Base-by-base conservation (phyloP, 2,888 invertebrate species). In the Drosophila imparisetae region DNA sequence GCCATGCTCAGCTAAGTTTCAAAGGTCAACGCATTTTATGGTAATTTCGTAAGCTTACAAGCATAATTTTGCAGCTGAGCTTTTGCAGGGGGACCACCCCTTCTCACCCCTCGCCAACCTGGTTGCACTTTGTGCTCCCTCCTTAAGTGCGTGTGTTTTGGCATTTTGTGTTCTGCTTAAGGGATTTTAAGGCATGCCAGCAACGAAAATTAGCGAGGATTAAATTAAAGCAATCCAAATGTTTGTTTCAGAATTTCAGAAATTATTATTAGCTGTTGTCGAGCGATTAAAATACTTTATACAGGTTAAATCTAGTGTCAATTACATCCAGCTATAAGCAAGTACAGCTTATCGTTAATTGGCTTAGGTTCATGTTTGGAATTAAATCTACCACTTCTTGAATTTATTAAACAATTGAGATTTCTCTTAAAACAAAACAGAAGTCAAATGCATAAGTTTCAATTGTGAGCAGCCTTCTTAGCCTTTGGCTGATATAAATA, bases 21-120 rank as follows among this genome's bases (percentile, higher is more conserved):
- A 81, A 81, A 81, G 81, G 81, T 81, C 81, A 81, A 81, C 81
- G 78, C 73, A 81, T 81, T 81, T 81, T 67, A 81, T 81, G 81
- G 81, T 81, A 78, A 81, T 81, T 81, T 81, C 66, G 29, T 64
- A 72, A 81, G 81, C 81, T 81, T 81, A 81, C 81, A 78, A 75
- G 78, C 81, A 81, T 81, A 78, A 81, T 81, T 81, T 81, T 76
- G 68, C 79, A 76, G 78, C 78, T 81, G 73, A 81, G 81, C 76
- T 81, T 78, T 10, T 45, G 45, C 24, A 42, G n/a, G 11, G 11
- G 42, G 1, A 21, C 5, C n/a, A 42, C 30, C 1, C 29, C 8
- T 18, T 6, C 13, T 2, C 13, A 24, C 10, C 45, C 49, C 18
- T 29, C 4, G 15, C 38, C 36, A 24, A 21, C 52, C 30, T 30